Percentiles rank a stretch among this genome's conserved stretches.
Evolutionary conservation across 1,140 invertebrate species (phyloP).

Genomic region (Lutraria rhynchaena): DNA sequence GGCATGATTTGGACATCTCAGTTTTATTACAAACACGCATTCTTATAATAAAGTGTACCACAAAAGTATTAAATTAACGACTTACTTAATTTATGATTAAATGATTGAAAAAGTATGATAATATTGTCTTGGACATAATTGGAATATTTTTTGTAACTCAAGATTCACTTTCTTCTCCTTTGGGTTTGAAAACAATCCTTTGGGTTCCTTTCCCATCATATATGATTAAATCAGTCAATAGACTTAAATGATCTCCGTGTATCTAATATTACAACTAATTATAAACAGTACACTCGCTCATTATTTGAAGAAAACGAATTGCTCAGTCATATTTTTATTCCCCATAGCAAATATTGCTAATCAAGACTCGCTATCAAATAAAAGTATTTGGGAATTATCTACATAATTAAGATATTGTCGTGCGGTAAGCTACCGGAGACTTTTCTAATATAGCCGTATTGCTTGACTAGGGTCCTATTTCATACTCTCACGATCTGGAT

Average conservation of each 20-base stretch:
- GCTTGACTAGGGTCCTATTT: no score
- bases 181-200: background rate
- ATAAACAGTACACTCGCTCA: conserved; percentile 16
- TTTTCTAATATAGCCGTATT: no score
- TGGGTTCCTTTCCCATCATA: background rate
- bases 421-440: background rate
- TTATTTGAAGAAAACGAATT: background rate
- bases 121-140: background rate
- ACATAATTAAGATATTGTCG: conserved; percentile 17
- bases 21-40: background rate
- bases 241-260: background rate
- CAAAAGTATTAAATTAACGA: background rate
- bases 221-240: conserved; percentile 14
- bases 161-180: conserved; percentile 3
- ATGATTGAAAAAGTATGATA: background rate
- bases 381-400: conserved; percentile 34
- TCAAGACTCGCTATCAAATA: conserved; percentile 9
- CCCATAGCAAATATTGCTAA: conserved; percentile 32
- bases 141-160: background rate
- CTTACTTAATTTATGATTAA: background rate
- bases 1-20: background rate
- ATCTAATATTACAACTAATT: conserved; percentile 24
- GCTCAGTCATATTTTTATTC: background rate
- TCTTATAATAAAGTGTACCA: background rate
- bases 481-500: no score